Evolutionary conservation across 2,888 invertebrate species (phyloP), one percentile per base, ranked within the genome.

Genomic region (Plebejus anna): DNA sequence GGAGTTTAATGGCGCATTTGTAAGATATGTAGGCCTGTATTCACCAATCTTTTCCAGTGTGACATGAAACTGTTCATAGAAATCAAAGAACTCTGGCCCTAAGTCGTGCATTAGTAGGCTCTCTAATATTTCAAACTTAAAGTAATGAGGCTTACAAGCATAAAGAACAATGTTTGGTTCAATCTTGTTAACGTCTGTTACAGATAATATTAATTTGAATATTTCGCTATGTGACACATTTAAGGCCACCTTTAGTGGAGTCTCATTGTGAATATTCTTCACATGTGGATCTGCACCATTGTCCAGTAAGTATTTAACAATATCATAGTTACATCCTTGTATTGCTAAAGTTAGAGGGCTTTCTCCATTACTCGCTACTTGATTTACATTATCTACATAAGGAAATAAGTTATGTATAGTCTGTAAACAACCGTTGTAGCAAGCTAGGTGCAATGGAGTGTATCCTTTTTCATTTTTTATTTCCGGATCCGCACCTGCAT

Each of bases 391-490:
- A 80, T 82, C 83, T 4, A 90, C 83, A 82, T 91, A 94, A 16
- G 89, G 88, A 76, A 84, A 85, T 73, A 94, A 81, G 77, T 82
- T 83, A 79, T 84, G 78, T 2, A 94, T 87, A 75, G 87, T 85
- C 78, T 88, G 81, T 55, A 84, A 83, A 80, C 88, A 88, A 13
- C 92, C 90, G 81, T 88, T 89, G 76, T 86, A 88, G 78, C 92
- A 92, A 71, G 94, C 94, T 80, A 94, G 85, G 81, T 94, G 93
- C 75, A 94, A 90, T 72, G 94, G 87, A 78, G 91, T 89, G 75
- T 89, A 89, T 47, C 85, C 83, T 42, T 86, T 83, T n/a, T 87
- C 87, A 85, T 94, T 94, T 76, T 81, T 84, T 38, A 92, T 86
- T 61, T 88, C 89, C 11, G 92, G 85, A 77, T 90, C 85, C 0